phyloP scores from a whole-genome alignment of 2,888 invertebrate species.

The Epinotia demarniana region DNA sequence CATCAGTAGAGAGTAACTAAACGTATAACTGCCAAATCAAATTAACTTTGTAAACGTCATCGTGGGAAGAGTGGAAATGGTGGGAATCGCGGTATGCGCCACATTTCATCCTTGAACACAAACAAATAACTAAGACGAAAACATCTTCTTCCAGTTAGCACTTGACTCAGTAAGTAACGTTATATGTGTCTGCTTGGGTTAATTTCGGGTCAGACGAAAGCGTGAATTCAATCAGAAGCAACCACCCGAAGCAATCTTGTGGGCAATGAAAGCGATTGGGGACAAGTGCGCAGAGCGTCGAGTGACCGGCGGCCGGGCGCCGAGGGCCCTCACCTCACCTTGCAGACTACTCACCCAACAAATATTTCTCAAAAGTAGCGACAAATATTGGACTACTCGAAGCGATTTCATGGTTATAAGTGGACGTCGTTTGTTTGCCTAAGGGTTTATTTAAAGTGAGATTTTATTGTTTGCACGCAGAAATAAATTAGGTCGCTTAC shows the following conservation, averaged over 20 bases:
- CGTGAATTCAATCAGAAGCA: slow-evolving; percentile 80
- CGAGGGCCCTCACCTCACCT: slow-evolving; percentile 66
- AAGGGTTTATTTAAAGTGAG: neutral
- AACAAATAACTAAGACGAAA: slow-evolving; percentile 9
- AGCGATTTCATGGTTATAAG: slow-evolving; percentile 22
- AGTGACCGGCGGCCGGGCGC: slow-evolving; percentile 61
- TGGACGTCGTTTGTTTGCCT: neutral
- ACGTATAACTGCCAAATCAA: slow-evolving; percentile 31
- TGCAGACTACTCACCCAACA: slow-evolving; percentile 60
- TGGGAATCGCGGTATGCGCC: neutral
- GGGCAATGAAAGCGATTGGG: slow-evolving; percentile 72
- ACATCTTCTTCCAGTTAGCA: slow-evolving; percentile 53
- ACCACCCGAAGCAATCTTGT: slow-evolving; percentile 78
- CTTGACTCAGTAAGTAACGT: slow-evolving; percentile 68
- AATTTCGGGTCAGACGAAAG: slow-evolving; percentile 70
- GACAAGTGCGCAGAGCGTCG: slow-evolving; percentile 65
- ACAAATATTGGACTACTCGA: slow-evolving; percentile 46
- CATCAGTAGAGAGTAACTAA: slow-evolving; percentile 31
- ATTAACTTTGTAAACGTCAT: slow-evolving; percentile 22
- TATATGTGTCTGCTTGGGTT: slow-evolving; percentile 71
- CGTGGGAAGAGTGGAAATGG: slow-evolving; percentile 4
- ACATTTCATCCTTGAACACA: neutral
- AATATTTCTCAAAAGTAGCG: slow-evolving; percentile 57
- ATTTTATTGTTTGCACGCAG: neutral
- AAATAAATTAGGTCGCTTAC: neutral